Evolutionary conservation across 2,113 vertebrate species (phyloP).

Genomic region (Dryoscopus gambensis): DNA sequence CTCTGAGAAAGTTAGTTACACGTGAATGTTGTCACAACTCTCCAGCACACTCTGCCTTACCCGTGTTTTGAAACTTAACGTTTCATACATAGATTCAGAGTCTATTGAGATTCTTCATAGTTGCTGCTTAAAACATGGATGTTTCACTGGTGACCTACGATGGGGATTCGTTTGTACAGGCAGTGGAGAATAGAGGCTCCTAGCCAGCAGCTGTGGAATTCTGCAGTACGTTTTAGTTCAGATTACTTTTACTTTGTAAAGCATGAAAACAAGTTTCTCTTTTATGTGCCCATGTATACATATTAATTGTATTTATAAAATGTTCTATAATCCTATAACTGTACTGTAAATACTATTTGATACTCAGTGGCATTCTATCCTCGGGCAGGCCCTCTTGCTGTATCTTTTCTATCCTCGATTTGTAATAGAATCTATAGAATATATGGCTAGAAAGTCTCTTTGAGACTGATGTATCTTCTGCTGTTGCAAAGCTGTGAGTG

Average conservation of each 20-base stretch:
- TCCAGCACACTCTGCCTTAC: neutral
- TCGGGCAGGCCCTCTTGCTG: conserved; percentile 81
- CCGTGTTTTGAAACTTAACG: neutral
- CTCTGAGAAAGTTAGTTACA: neutral
- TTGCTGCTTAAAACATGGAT: conserved; percentile 14
- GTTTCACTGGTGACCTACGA: neutral
- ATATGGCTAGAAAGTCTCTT: conserved; percentile 67
- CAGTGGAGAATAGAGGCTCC: conserved; percentile 55
- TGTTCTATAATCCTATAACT: conserved; percentile 78
- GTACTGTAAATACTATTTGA: conserved; percentile 79
- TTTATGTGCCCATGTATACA: conserved; percentile 75
- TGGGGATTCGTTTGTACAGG: conserved; percentile 2
- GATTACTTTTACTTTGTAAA: conserved; percentile 53
- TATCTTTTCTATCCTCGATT: conserved; percentile 72
- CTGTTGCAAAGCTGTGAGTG: conserved; percentile 73
- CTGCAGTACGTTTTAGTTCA: conserved; percentile 24
- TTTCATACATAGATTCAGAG: neutral
- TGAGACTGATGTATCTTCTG: conserved; percentile 56
- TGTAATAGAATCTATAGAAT: conserved; percentile 68
- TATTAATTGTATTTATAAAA: conserved; percentile 93
- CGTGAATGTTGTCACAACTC: neutral
- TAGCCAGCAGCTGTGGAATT: conserved; percentile 53
- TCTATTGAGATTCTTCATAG: neutral
- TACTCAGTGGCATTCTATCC: conserved; percentile 61
- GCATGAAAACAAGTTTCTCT: conserved; percentile 34